A percentile compares a stretch with the other conserved stretches of the same genome.
Conservation (phyloP, 1,140 invertebrate genomes). For the Acyrthosiphon pisum region DNA sequence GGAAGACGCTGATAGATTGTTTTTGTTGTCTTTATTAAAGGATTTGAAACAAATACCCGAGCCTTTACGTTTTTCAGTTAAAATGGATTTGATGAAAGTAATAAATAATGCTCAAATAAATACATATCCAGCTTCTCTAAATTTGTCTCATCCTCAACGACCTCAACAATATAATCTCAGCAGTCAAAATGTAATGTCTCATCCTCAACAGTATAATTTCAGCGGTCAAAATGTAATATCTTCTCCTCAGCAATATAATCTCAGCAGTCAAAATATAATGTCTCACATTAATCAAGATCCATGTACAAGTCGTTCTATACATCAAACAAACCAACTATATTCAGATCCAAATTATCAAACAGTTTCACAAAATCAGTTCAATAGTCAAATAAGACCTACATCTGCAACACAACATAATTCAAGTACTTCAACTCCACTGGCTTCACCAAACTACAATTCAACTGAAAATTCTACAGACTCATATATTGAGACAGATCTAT, state of each 20-base stretch:
- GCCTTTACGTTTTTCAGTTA: conserved; percentile 30
- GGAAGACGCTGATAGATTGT: conserved; percentile 16
- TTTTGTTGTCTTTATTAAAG: not conserved
- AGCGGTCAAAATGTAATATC: too few species aligned
- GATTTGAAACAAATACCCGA: not conserved
- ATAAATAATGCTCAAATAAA: conserved; percentile 17
- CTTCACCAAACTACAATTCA: not conserved
- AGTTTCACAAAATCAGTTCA: not conserved
- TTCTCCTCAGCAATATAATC: too few species aligned
- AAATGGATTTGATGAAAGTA: conserved; percentile 35
- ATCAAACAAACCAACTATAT: too few species aligned
- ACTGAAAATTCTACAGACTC: not conserved
- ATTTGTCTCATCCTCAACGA: not conserved
- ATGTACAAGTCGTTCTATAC: too few species aligned
- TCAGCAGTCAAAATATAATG: too few species aligned
- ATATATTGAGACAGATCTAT: too few species aligned
- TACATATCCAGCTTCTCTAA: not conserved
- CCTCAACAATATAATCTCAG: not conserved
- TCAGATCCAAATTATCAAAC: too few species aligned
- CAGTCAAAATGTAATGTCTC: not conserved
- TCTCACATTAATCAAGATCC: too few species aligned
- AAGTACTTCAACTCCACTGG: not conserved
- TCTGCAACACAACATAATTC: not conserved
- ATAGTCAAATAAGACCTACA: not conserved
- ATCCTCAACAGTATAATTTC: too few species aligned